Conservation (phyloP, 2,888 invertebrate species). For the Dryobotodes eremita region DNA sequence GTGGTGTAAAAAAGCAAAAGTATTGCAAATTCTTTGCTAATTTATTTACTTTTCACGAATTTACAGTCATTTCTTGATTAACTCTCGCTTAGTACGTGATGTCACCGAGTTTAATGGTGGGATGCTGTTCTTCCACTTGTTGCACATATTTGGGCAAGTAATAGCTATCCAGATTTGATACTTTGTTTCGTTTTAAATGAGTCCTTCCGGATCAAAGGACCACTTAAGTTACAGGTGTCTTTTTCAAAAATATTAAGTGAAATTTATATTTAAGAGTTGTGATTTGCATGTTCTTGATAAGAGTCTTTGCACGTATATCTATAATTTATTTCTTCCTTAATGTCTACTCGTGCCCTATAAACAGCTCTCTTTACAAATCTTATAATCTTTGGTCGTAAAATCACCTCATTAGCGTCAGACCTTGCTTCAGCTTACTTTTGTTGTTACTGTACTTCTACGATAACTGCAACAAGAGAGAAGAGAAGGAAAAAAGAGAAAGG, state of each 20-base stretch:
- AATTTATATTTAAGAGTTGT: too few relatives aligned
- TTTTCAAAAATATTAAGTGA: neutral
- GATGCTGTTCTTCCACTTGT: slow-evolving; percentile 7
- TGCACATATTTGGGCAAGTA: neutral
- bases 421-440: slow-evolving; percentile 41
- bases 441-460: slow-evolving; percentile 37
- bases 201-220: neutral
- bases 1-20: slow-evolving; percentile 51
- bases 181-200: neutral
- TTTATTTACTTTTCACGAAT: slow-evolving; percentile 48
- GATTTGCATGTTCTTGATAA: neutral
- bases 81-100: slow-evolving; percentile 30
- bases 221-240: neutral
- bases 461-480: slow-evolving; percentile 33
- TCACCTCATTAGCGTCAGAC: slow-evolving; percentile 25
- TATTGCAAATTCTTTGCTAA: slow-evolving; percentile 52
- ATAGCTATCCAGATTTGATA: too few relatives aligned
- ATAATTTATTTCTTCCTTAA: neutral
- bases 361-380: slow-evolving; percentile 21
- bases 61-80: slow-evolving; percentile 49
- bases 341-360: neutral
- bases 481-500: too few relatives aligned
- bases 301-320: neutral
- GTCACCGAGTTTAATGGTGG: neutral
- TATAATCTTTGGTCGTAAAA: slow-evolving; percentile 40